Evolutionary conservation across 2,888 invertebrate species (phyloP).

Genomic region (Hedya salicella): DNA sequence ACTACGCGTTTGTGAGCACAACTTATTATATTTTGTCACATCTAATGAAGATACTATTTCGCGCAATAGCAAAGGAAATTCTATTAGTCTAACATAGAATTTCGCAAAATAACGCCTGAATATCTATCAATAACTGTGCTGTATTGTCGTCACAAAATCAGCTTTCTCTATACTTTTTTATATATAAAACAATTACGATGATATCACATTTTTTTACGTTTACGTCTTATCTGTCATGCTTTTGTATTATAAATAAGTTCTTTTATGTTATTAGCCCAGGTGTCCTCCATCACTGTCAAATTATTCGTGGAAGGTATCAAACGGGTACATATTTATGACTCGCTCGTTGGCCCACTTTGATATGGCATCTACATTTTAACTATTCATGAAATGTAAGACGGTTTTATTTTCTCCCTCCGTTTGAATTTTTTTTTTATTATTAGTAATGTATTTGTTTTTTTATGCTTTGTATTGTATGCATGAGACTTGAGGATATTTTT

Average conservation of each 20-base stretch:
- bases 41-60: no score
- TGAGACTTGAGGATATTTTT: neutral
- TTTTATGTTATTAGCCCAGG: neutral
- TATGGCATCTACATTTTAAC: slow-evolving; percentile 16
- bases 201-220: no score
- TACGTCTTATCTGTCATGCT: neutral
- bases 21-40: no score
- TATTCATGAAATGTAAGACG: slow-evolving; percentile 20
- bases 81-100: no score
- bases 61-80: no score
- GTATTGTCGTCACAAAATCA: no score
- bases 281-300: slow-evolving; percentile 24
- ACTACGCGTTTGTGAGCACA: no score
- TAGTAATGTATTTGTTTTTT: neutral
- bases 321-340: slow-evolving; percentile 33
- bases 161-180: no score
- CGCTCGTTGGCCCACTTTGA: slow-evolving; percentile 17
- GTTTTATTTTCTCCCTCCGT: neutral
- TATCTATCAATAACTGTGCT: no score
- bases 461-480: neutral
- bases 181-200: no score
- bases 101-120: no score
- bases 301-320: slow-evolving; percentile 15
- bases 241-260: neutral
- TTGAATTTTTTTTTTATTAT: neutral